Percentiles rank a stretch among this genome's conserved stretches.
Evolutionary conservation across 2,888 invertebrate species (phyloP).

Genomic region (Spisula solida): DNA sequence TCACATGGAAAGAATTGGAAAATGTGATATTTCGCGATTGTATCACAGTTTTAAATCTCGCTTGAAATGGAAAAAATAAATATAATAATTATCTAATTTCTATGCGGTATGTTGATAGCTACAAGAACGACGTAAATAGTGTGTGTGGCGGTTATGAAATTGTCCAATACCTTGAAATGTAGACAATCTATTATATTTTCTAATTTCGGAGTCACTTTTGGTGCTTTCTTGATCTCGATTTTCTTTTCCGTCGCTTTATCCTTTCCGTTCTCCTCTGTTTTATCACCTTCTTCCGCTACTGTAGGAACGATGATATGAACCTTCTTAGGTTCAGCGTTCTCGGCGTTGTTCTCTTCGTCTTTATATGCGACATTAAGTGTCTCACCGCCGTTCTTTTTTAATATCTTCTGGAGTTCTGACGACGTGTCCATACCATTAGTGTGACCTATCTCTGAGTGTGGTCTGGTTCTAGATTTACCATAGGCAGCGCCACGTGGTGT

Average conservation of each 20-base stretch:
- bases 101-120: no score
- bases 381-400: slow-evolving; percentile 55
- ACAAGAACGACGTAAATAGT: no score
- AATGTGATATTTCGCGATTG: no score
- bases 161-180: slow-evolving; percentile 74
- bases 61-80: no score
- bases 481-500: slow-evolving; percentile 72
- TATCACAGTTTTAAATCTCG: no score
- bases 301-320: slow-evolving; percentile 49
- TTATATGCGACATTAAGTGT: slow-evolving; percentile 20
- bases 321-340: slow-evolving; percentile 29
- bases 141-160: background rate
- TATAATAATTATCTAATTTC: no score
- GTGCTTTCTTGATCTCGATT: slow-evolving; percentile 55
- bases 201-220: slow-evolving; percentile 71
- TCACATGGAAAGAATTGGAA: background rate
- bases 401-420: slow-evolving; percentile 61
- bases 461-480: slow-evolving; percentile 56
- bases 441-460: slow-evolving; percentile 71
- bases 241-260: slow-evolving; percentile 45
- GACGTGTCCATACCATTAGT: slow-evolving; percentile 58
- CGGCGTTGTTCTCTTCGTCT: background rate
- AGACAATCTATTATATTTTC: slow-evolving; percentile 78
- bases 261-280: slow-evolving; percentile 14
- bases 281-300: slow-evolving; percentile 34